Percentiles rank a stretch among this genome's conserved stretches.
Evolutionary conservation across 1,140 invertebrate genomes (phyloP).

Genomic region (Chironomus striatipennis): DNA sequence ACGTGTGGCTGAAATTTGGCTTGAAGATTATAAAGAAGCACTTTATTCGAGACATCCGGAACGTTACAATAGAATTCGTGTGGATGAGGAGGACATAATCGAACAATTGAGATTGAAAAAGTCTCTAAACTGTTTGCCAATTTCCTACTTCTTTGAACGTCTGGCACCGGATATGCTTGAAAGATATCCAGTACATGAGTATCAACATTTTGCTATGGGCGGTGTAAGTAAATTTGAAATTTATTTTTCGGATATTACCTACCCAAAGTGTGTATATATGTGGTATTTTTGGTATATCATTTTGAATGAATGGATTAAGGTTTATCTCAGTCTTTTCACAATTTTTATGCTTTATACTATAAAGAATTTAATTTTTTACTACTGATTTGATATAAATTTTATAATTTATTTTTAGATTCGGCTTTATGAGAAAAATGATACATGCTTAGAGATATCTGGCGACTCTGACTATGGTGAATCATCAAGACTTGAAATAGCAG

Average conservation of each 20-base stretch:
- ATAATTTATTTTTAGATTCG: background rate
- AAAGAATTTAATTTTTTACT: no score
- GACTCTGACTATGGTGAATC: background rate
- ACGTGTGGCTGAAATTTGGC: constrained; percentile 79
- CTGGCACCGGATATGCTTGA: background rate
- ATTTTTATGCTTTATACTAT: no score
- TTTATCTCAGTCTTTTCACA: background rate
- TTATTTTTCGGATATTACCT: background rate
- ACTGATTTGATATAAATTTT: background rate
- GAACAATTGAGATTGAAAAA: constrained; percentile 42
- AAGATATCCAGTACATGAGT: background rate
- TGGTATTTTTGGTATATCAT: background rate
- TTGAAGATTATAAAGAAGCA: constrained; percentile 76
- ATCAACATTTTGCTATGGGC: background rate
- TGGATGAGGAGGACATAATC: constrained; percentile 65
- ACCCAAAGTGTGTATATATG: no score
- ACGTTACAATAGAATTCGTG: constrained; percentile 48
- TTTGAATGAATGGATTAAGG: background rate
- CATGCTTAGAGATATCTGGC: background rate
- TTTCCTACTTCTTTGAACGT: background rate
- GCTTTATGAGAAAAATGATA: background rate
- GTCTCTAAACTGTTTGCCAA: background rate
- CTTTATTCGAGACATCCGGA: constrained; percentile 58
- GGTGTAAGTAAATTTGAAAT: background rate
- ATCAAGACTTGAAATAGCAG: background rate